Conservation (phyloP, 2,797 vertebrate species). For the Bufotes viridis region DNA sequence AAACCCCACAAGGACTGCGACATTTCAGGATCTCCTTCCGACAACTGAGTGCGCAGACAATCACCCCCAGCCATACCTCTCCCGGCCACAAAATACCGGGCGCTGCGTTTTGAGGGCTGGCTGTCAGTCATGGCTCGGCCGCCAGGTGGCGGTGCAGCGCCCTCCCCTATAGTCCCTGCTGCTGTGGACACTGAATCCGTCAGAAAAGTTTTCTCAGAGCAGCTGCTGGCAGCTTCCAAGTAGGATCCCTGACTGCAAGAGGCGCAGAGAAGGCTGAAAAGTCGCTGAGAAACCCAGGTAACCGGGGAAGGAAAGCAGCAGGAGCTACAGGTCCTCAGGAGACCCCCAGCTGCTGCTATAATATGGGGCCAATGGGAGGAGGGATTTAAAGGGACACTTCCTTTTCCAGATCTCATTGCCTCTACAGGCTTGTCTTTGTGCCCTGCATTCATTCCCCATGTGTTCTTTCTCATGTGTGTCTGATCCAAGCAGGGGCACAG, state of each 20-base stretch:
- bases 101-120: background rate
- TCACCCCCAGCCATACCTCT: background rate
- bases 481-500: background rate
- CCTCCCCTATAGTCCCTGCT: background rate
- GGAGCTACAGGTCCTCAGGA: background rate
- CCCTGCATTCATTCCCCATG: background rate
- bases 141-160: background rate
- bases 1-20: background rate
- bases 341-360: background rate
- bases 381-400: conserved; percentile 14
- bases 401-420: background rate
- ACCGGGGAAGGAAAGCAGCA: background rate
- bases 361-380: background rate
- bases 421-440: background rate
- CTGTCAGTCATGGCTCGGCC: background rate
- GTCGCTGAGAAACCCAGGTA: background rate
- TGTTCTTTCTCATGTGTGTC: background rate
- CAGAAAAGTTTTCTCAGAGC: conserved; percentile 19
- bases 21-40: background rate
- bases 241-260: background rate
- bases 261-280: background rate
- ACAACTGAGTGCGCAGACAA: background rate
- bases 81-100: background rate
- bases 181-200: background rate
- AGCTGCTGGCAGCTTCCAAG: background rate